These are phyloP conservation scores for Gallirallus australis DNA, from an alignment of 2,797 vertebrate species.

Conservation along the genomic window DNA sequence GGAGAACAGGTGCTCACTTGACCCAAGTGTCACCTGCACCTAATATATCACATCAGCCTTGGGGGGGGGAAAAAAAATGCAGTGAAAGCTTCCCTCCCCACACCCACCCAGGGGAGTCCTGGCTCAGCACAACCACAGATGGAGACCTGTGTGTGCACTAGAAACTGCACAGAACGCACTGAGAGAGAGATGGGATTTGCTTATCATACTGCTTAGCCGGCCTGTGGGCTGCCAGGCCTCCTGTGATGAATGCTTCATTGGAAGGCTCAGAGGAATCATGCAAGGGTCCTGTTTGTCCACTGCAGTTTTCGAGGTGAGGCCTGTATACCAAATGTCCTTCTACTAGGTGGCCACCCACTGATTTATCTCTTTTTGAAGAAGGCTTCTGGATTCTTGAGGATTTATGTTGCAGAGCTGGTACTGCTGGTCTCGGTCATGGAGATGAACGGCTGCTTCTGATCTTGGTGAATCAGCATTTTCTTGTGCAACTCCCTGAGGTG, in stretches of 20 bases:
- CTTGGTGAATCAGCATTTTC: not conserved
- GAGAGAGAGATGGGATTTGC: not conserved
- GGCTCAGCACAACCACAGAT: conserved; percentile 52
- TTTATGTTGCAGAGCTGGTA: not conserved
- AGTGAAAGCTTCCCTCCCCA: conserved; percentile 20
- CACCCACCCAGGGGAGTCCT: not conserved
- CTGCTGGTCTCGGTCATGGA: not conserved
- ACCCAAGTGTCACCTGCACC: conserved; percentile 71
- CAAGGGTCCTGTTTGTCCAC: not conserved
- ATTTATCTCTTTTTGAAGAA: not conserved
- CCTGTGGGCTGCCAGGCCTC: not conserved
- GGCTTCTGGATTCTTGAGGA: not conserved
- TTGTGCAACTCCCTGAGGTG: not conserved
- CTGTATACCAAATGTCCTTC: not conserved
- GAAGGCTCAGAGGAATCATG: not conserved
- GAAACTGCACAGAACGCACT: not conserved
- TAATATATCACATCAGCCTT: conserved; percentile 75
- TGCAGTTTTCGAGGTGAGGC: not conserved
- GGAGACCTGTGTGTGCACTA: not conserved
- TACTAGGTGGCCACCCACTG: not conserved
- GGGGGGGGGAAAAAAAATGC: conserved; percentile 15
- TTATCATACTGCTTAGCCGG: not conserved
- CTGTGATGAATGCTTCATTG: not conserved
- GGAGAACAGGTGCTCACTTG: conserved; percentile 78
- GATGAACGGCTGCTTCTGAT: not conserved